Evolutionary conservation across 2,888 invertebrate species (phyloP), one percentile per base, ranked within the genome.

Genomic region (Ochropleura leucogaster): DNA sequence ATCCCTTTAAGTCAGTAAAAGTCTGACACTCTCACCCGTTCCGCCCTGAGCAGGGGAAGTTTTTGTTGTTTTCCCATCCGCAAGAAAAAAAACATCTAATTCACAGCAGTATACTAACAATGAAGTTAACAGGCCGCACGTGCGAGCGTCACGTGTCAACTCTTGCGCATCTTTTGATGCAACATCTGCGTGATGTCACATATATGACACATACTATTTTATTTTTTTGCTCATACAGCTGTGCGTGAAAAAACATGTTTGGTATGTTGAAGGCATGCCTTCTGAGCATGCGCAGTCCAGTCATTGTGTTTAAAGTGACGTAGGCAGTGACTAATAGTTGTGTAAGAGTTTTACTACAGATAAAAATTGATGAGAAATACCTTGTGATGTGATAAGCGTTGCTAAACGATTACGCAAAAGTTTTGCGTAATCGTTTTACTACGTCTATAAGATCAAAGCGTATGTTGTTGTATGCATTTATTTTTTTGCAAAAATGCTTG

Each of bases 101-200:
- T 74, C 65, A 65, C 59, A 74, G 59, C 40, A 59, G 49, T 64
- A 14, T 64, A 68, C 14, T 46, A 51, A 63, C 40, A 57, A 68
- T 46, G 30, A 46, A 55, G 20, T n/a, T 60, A 55, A 80, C 46
- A 64, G 71, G n/a, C 51, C 66, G 51, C 77, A 81, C 77, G 72
- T 81, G 77, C 49, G 8, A 46, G 20, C 69, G 72, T 60, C 79
- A 73, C 75, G 51, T 70, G 76, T 60, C 77, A 18, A 68, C 53
- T 77, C 77, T 77, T 80, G 72, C 80, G 77, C 82, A 81, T 77
- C 14, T 16, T 40, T 65, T 69, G 42, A 68, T 68, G 63, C 72
- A 72, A 80, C 59, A 40, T 30, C 46, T 14, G 0, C 4, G 59
- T 77, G 80, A 80, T 77, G 67, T 72, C 66, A 70, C 47, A 10